phyloP scores from a whole-genome alignment of 2,113 vertebrate species.

The Onychostoma macrolepis region DNA sequence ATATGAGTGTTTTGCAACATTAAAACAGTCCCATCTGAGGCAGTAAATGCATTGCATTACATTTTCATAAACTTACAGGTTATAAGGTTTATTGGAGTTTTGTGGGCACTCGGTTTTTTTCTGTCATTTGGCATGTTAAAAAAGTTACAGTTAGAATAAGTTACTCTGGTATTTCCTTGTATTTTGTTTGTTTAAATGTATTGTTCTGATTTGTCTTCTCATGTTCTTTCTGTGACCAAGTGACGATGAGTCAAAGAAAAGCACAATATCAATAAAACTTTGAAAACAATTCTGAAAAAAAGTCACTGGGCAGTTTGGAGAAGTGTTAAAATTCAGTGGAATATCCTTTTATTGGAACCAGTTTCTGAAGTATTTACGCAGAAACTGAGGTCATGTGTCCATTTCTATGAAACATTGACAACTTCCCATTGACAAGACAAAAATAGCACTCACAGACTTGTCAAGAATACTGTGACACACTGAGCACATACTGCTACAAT shows the following conservation, averaged over 20 bases:
- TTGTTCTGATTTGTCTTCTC: background rate
- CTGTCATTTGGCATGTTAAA: too few species aligned
- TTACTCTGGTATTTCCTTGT: background rate
- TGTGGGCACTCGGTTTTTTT: too few species aligned
- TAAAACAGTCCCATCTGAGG: background rate
- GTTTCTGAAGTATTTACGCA: background rate
- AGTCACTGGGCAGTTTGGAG: background rate
- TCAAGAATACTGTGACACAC: background rate
- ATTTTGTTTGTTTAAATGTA: background rate
- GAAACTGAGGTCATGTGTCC: background rate
- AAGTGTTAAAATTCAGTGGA: background rate
- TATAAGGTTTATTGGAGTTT: background rate
- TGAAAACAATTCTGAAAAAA: background rate
- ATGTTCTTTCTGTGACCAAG: background rate
- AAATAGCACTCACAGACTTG: background rate
- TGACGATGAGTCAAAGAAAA: background rate
- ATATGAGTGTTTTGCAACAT: background rate
- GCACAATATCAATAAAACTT: background rate
- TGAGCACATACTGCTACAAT: background rate
- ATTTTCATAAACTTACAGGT: background rate
- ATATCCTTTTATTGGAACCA: background rate
- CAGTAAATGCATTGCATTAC: background rate
- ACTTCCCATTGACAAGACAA: background rate
- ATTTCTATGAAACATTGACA: background rate
- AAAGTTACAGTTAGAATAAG: too few species aligned